phyloP scores from a whole-genome alignment of 2,888 invertebrate species.

The Auanema sp. region DNA sequence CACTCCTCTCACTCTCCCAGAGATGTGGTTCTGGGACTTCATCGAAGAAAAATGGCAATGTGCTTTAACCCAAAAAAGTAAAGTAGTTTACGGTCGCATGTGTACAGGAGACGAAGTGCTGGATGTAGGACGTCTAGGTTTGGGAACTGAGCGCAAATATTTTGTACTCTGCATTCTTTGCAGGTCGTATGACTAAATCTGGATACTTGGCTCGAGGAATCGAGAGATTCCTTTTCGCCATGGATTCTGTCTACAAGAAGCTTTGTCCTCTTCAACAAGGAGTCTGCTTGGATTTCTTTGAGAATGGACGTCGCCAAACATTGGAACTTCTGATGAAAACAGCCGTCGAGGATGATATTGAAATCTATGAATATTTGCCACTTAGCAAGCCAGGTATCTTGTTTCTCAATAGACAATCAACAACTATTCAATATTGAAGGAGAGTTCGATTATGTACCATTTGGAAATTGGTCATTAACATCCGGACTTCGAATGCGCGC shows the following conservation, averaged over 20 bases:
- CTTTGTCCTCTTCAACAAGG: constrained; percentile 50
- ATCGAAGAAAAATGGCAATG: constrained; percentile 50
- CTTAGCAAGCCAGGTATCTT: constrained; percentile 5
- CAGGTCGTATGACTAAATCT: constrained; percentile 56
- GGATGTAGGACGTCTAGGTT: constrained; percentile 46
- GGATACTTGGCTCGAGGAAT: constrained; percentile 57
- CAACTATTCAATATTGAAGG: constrained; percentile 21
- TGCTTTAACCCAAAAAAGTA: constrained; percentile 52
- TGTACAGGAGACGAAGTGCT: constrained; percentile 60
- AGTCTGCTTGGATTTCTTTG: constrained; percentile 59
- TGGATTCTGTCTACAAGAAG: constrained; percentile 55
- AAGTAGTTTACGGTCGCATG: constrained; percentile 53
- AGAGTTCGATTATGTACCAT: constrained; percentile 48
- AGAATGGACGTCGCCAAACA: constrained; percentile 51
- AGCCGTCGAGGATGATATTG: constrained; percentile 52
- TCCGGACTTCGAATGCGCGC: constrained; percentile 43
- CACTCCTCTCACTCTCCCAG: constrained; percentile 59
- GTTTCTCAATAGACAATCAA: background rate
- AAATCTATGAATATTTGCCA: constrained; percentile 52
- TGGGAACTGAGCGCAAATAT: background rate
- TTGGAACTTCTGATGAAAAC: constrained; percentile 47
- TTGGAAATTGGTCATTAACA: constrained; percentile 64
- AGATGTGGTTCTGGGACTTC: constrained; percentile 53
- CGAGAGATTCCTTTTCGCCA: constrained; percentile 54
- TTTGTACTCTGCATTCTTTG: background rate